Evolutionary conservation across 2,888 invertebrate genomes (phyloP), one percentile per base, ranked within the genome.

Genomic region (Pherbina coryleti): DNA sequence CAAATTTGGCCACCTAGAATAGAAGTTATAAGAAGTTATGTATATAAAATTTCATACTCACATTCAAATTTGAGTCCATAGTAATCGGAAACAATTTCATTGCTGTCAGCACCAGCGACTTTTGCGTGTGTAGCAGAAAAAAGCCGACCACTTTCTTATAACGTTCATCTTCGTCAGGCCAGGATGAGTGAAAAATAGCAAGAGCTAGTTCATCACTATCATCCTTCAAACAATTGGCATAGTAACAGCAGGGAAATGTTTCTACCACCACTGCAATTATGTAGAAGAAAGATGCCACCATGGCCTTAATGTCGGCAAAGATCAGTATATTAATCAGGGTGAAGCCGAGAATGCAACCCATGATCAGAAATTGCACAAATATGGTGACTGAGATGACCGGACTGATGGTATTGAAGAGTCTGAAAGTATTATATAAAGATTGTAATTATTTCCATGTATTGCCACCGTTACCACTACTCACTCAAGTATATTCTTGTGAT

Each of bases 131-230:
- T 8, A 83, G 85, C 53, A 87, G 76, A 34, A 86, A 86, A 62
- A 83, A 83, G 8, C 80, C 25, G 1, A 83, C 28, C 1, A 82
- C 79, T n/a, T 79, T 82, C 17, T 83, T 83, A 49, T 85, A 86
- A 2, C 81, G 81, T n/a, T 71, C 69, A 17, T 82, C 79, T 37
- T 82, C 84, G 17, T 79, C 78, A 14, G 84, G 83, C 86, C 86
- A 87, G n/a, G 85, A 83, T 3, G 84, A 85, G 57, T 86, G 82
- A 37, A 86, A 87, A 0, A 87, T 80, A 0, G 86, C 84, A 77
- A 83, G 79, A 2, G 83, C 79, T 34, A 86, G 76, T 2, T 80
- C 73, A n/a, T 80, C 75, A n/a, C 85, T 82, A 55, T 87, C 86
- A 7, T 82, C 83, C 7, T 80, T 78, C 5, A 86, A 75, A 67